These are phyloP conservation scores for Gadus chalcogrammus DNA, from an alignment of 2,113 vertebrate species.

Conservation along the genomic window DNA sequence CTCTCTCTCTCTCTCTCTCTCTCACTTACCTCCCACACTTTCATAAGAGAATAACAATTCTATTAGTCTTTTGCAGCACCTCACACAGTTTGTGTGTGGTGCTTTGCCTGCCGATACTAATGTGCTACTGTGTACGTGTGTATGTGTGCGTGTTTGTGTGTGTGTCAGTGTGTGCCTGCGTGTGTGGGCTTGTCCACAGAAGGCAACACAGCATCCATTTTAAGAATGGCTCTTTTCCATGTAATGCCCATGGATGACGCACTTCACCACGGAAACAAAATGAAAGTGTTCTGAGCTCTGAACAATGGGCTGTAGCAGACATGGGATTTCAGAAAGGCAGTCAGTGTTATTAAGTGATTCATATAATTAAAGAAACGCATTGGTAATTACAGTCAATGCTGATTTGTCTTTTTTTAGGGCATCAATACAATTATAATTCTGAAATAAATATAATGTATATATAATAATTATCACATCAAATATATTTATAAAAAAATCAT, in stretches of 20 bases:
- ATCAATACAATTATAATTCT: not conserved
- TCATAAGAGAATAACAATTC: conserved; percentile 2
- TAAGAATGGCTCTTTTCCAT: conserved; percentile 6
- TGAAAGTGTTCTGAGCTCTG: too few species aligned
- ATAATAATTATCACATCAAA: not conserved
- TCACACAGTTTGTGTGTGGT: conserved; percentile 19
- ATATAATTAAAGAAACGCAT: too few species aligned
- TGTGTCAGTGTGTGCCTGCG: conserved; percentile 28
- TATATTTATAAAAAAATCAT: not conserved
- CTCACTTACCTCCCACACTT: conserved; percentile 10
- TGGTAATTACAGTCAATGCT: too few species aligned
- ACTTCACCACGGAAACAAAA: conserved; percentile 8
- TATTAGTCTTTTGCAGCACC: conserved; percentile 21
- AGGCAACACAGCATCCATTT: conserved; percentile 24
- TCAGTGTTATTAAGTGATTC: too few species aligned
- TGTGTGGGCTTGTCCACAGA: conserved; percentile 15
- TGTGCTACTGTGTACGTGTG: not conserved
- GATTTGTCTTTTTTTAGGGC: too few species aligned
- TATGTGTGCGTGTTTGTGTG: not conserved
- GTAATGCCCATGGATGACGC: conserved; percentile 11
- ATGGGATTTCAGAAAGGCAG: too few species aligned
- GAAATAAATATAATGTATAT: not conserved
- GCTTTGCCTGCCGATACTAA: conserved; percentile 31
- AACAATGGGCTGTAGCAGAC: too few species aligned
- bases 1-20: not conserved